Percentiles rank a stretch among this genome's conserved stretches.
Conservation (phyloP, 1,140 invertebrate species). For the Galleria mellonella region DNA sequence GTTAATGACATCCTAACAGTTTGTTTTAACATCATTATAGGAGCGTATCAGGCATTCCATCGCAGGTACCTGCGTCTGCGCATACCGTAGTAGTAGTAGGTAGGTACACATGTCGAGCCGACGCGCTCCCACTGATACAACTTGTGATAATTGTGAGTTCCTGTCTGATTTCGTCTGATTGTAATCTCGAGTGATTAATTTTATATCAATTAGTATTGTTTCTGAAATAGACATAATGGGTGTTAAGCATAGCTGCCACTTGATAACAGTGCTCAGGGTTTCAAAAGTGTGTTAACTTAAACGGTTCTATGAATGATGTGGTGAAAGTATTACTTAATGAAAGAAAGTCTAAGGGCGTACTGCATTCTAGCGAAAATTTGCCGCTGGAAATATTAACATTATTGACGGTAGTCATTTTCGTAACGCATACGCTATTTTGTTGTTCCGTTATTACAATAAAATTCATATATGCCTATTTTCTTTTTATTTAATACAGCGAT, state of each 20-base stretch:
- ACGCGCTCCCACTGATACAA: constrained; percentile 30
- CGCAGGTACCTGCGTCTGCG: constrained; percentile 44
- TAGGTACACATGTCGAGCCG: constrained; percentile 43
- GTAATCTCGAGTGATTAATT: constrained; percentile 8
- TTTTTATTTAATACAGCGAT: no score
- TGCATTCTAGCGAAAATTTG: no score
- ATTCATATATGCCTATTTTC: no score
- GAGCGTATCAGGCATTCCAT: constrained; percentile 69
- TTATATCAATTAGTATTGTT: constrained; percentile 1
- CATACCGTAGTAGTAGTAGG: constrained; percentile 1
- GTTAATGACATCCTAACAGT: constrained; percentile 72
- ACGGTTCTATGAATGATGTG: no score
- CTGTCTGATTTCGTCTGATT: constrained; percentile 3
- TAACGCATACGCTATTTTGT: no score
- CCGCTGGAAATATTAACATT: no score
- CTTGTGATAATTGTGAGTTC: constrained; percentile 19
- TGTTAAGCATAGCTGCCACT: neutral
- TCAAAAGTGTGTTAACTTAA: no score
- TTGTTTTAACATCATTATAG: constrained; percentile 74
- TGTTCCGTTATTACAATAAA: no score
- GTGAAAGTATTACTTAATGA: no score
- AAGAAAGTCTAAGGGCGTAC: no score
- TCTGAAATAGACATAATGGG: neutral
- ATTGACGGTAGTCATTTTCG: no score
- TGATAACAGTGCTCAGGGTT: no score